Base-by-base conservation (phyloP, 2,888 invertebrate genomes). In the Xanthia icteritia region DNA sequence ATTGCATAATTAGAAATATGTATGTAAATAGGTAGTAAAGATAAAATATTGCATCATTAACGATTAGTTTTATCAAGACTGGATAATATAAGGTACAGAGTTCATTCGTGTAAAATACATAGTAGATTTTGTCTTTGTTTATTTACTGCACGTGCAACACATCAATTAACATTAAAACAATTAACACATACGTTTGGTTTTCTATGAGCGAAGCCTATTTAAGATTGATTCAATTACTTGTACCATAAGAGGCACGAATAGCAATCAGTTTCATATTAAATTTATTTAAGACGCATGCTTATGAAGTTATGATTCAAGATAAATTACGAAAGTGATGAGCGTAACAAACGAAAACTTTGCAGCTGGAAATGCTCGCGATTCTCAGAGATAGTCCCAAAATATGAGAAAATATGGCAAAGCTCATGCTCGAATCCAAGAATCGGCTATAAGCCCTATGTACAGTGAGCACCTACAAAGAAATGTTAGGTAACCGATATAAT, bases 121-220 rank as follows among this genome's bases (percentile, higher is more conserved):
- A 42, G 68, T 72, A 73, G 64, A 71, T 71, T 54, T 79, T 31
- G 60, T 51, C 60, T 71, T 80, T 82, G 70, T 84, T 84, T 80
- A 84, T 84, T 71, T 56, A 54, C 63, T 56, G 80, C 86, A 76
- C 76, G 76, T 75, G 65, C 71, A 65, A 51, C 73, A 45, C 45
- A 71, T 80, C 27, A 84, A 80, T 84, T 73, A 79, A 36, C 66
- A 84, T 84, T 60, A 39, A 71, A 64, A 71, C 31, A 67, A 81
- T 81, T 65, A 81, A 56, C 84, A 73, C 68, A 73, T 60, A n/a
- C 54, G 2, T 66, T 51, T 70, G 80, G 65, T 27, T 31, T 20
- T 69, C 42, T 78, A 69, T 20, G 39, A 54, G 17, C 45, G 39
- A 71, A 15, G 15, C 20, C 31, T 73, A 61, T 61, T 61, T 58